Evolutionary conservation across 2,113 vertebrate species (phyloP).

Genomic region (Sardina pilchardus): DNA sequence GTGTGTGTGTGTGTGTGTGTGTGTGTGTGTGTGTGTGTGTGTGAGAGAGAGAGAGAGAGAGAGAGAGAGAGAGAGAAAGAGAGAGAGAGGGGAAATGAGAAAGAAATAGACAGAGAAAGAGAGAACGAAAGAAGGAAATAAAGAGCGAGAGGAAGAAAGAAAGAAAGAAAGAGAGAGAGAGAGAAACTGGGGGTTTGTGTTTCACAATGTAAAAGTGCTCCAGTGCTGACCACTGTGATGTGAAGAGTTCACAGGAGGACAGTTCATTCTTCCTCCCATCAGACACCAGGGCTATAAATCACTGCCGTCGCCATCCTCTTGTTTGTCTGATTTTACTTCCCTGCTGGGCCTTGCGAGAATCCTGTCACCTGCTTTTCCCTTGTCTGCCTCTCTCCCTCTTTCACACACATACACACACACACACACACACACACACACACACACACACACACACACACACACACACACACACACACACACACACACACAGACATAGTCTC

Average conservation of each 20-base stretch:
- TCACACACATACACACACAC: conserved; percentile 50
- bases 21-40: not conserved
- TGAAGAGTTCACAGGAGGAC: conserved; percentile 45
- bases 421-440: not conserved
- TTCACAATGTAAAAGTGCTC: conserved; percentile 22
- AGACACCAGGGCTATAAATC: conserved; percentile 67
- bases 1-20: not conserved
- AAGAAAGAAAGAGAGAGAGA: not conserved
- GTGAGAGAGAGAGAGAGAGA: not conserved
- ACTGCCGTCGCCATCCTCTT: conserved; percentile 54
- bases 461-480: not conserved
- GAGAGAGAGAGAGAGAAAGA: not conserved
- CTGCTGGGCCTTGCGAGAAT: conserved; percentile 68
- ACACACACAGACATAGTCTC: no score
- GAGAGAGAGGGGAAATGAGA: not conserved
- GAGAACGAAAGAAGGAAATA: not conserved
- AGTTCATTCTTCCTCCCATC: conserved; percentile 37
- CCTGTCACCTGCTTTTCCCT: conserved; percentile 64
- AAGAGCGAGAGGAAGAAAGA: not conserved
- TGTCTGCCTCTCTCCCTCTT: conserved; percentile 54
- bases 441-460: not conserved
- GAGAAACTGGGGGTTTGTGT: not conserved
- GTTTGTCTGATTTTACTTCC: conserved; percentile 69
- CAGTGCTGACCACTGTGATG: not conserved
- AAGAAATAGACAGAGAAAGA: not conserved